Percentiles rank a stretch among this genome's conserved stretches.
phyloP scores from a whole-genome alignment of 1,140 invertebrate genomes.

The Drosophila kikkawai region DNA sequence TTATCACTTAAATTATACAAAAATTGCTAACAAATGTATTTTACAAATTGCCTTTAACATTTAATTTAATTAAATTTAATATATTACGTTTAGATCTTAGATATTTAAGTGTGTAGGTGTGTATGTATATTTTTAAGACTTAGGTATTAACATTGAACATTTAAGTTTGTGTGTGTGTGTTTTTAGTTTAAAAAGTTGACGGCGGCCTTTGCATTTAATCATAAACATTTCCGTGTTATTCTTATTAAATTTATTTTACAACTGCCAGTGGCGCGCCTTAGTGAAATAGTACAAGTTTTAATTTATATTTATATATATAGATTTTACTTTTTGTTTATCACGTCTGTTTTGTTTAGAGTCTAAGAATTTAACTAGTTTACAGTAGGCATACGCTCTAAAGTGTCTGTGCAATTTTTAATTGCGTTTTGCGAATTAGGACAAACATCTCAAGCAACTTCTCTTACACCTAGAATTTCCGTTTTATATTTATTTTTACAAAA shows the following conservation, averaged over 20 bases:
- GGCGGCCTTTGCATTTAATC: conserved; percentile 46
- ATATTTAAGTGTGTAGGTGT: conserved; percentile 33
- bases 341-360: conserved; percentile 82
- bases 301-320: conserved; percentile 45
- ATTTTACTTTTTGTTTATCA: conserved; percentile 72
- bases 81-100: conserved; percentile 45
- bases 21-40: conserved; percentile 68
- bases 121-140: conserved; percentile 70
- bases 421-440: conserved; percentile 68
- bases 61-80: conserved; percentile 73
- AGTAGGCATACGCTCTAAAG: conserved; percentile 60
- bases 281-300: conserved; percentile 47
- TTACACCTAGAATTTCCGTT: conserved; percentile 15
- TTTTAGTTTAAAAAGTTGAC: conserved; percentile 55
- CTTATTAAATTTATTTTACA: conserved; percentile 71
- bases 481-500: conserved; percentile 39
- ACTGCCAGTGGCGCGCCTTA: conserved; percentile 37
- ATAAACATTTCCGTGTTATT: conserved; percentile 23
- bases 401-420: conserved; percentile 73
- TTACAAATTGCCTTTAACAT: conserved; percentile 82
- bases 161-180: conserved; percentile 36
- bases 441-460: conserved; percentile 46
- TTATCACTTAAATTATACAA: conserved; percentile 57
- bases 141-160: conserved; percentile 78
- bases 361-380: conserved; percentile 83